Percentiles rank a stretch among this genome's conserved stretches.
phyloP scores from a whole-genome alignment of 2,888 invertebrate species.

The Willowsia nigromaculata region DNA sequence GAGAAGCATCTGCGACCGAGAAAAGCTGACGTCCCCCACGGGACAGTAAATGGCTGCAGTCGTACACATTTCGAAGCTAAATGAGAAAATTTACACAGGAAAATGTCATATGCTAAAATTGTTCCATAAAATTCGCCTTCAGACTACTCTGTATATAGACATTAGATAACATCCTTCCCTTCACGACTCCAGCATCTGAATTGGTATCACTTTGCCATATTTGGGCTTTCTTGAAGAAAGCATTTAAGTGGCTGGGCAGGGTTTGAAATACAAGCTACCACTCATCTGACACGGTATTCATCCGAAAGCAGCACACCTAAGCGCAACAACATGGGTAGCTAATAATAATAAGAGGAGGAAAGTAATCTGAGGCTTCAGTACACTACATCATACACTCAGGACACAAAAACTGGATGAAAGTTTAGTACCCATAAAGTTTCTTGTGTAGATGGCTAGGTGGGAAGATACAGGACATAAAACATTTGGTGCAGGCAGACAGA shows the following conservation, averaged over 20 bases:
- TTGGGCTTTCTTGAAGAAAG: too few relatives aligned
- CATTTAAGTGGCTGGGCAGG: too few relatives aligned
- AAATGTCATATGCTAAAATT: neutral
- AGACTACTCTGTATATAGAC: neutral
- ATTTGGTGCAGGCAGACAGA: too few relatives aligned
- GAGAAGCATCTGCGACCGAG: slow-evolving; percentile 38
- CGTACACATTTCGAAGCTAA: neutral
- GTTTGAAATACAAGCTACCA: too few relatives aligned
- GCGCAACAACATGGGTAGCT: neutral
- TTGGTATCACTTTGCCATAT: neutral
- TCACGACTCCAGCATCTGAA: neutral
- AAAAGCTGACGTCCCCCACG: slow-evolving; percentile 43
- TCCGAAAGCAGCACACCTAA: neutral
- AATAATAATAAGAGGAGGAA: neutral
- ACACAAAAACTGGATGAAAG: slow-evolving; percentile 17
- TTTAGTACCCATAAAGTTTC: slow-evolving; percentile 50
- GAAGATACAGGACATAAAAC: neutral
- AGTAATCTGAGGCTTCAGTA: neutral
- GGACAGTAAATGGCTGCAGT: slow-evolving; percentile 46
- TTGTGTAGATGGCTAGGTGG: neutral
- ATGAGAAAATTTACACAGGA: neutral
- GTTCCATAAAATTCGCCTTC: neutral
- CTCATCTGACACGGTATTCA: too few relatives aligned
- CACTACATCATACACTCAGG: neutral
- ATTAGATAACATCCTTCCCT: neutral